Conservation (phyloP, 1,140 invertebrate genomes). For the Drosophila insularis region DNA sequence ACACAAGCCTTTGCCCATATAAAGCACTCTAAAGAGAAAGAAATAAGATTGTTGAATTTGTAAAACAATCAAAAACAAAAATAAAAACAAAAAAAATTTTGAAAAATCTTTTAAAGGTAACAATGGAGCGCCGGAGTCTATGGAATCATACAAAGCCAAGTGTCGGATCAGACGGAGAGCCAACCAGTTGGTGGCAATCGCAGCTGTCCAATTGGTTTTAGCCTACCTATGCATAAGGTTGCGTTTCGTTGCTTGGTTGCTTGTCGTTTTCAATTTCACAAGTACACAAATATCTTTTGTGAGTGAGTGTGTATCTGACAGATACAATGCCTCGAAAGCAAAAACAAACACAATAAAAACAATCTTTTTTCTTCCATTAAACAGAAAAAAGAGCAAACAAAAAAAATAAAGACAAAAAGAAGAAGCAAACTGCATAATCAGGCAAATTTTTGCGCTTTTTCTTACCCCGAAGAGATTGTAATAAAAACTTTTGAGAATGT, state of each 20-base stretch:
- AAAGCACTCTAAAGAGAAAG: not conserved
- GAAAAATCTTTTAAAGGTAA: conserved; percentile 70
- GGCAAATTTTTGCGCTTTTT: conserved; percentile 31
- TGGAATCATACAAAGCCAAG: too few relatives aligned
- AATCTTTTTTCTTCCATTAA: conserved; percentile 41
- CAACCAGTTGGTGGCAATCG: conserved; percentile 14
- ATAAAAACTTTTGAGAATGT: conserved; percentile 8
- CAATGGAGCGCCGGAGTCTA: conserved; percentile 40
- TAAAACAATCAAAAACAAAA: conserved; percentile 58
- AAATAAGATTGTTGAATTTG: conserved; percentile 68
- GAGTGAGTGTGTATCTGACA: conserved; percentile 10
- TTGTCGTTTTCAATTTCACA: conserved; percentile 21
- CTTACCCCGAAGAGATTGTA: conserved; percentile 2
- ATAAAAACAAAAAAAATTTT: conserved; percentile 18
- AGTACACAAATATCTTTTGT: conserved; percentile 47
- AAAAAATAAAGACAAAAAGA: conserved; percentile 22
- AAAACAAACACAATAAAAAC: conserved; percentile 53
- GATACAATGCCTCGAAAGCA: conserved; percentile 40
- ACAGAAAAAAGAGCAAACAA: not conserved
- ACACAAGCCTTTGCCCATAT: conserved; percentile 61
- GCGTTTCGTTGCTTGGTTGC: not conserved
- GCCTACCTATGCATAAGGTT: conserved; percentile 73
- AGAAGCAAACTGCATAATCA: conserved; percentile 52
- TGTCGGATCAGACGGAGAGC: conserved; percentile 10
- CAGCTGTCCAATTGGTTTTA: conserved; percentile 65